Conservation (phyloP, 2,797 vertebrate genomes). For the Falco rusticolus region DNA sequence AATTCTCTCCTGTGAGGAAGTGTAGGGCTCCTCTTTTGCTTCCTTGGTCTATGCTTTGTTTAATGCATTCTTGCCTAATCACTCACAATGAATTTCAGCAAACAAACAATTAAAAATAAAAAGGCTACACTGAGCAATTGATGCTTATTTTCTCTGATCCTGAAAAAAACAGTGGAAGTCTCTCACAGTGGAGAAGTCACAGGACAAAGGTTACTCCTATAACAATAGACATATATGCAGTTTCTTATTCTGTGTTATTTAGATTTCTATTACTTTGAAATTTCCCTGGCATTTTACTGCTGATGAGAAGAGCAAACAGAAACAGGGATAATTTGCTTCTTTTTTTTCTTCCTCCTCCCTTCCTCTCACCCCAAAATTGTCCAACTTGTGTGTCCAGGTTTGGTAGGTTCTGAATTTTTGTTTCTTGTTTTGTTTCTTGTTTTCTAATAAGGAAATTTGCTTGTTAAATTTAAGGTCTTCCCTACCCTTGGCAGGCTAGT, state of each 20-base stretch:
- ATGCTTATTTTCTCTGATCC: not conserved
- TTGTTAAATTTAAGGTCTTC: not conserved
- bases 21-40: not conserved
- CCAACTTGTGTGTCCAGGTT: not conserved
- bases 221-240: not conserved
- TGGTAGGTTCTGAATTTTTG: accelerated
- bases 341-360: accelerated
- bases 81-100: not conserved
- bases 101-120: not conserved
- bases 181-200: not conserved
- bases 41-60: not conserved
- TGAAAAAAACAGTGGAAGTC: not conserved
- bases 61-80: not conserved
- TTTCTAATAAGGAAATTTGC: not conserved
- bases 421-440: too few species aligned
- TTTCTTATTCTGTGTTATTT: not conserved
- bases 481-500: not conserved
- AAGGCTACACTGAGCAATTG: not conserved
- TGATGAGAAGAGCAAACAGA: not conserved
- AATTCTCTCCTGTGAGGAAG: not conserved
- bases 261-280: not conserved
- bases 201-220: not conserved
- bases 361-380: not conserved
- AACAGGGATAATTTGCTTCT: not conserved
- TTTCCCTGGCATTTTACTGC: not conserved